Conservation (phyloP, 2,888 invertebrate genomes). For the Pseudococcus longispinus region DNA sequence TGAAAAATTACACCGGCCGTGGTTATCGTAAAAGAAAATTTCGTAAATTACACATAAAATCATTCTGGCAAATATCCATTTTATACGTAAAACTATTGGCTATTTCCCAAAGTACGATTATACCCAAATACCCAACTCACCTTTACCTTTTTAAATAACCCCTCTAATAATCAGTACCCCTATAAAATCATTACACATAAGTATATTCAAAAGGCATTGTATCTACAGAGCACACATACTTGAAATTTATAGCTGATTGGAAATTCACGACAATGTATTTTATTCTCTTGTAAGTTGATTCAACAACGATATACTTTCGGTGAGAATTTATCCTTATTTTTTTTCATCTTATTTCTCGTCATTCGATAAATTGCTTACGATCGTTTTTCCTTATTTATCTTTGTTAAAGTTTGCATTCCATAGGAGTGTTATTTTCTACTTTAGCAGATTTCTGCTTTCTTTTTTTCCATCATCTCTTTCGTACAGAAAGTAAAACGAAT, state of each 20-base stretch:
- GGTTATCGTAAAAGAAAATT: background rate
- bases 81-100: background rate
- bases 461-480: background rate
- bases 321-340: background rate
- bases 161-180: background rate
- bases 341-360: background rate
- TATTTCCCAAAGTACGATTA: background rate
- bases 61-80: conserved; percentile 13
- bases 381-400: background rate
- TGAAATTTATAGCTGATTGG: background rate
- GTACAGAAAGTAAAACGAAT: background rate
- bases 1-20: background rate
- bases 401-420: background rate
- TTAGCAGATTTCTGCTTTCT: background rate
- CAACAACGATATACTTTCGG: background rate
- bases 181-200: background rate
- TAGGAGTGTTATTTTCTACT: background rate
- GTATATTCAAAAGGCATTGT: background rate
- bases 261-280: background rate
- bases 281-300: too few species aligned
- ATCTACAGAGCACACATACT: too few species aligned
- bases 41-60: background rate
- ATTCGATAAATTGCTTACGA: background rate
- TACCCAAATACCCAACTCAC: background rate
- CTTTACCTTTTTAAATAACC: background rate